These are phyloP conservation scores for Drosophila sturtevanti DNA, from an alignment of 1,140 invertebrate species.

Conservation along the genomic window DNA sequence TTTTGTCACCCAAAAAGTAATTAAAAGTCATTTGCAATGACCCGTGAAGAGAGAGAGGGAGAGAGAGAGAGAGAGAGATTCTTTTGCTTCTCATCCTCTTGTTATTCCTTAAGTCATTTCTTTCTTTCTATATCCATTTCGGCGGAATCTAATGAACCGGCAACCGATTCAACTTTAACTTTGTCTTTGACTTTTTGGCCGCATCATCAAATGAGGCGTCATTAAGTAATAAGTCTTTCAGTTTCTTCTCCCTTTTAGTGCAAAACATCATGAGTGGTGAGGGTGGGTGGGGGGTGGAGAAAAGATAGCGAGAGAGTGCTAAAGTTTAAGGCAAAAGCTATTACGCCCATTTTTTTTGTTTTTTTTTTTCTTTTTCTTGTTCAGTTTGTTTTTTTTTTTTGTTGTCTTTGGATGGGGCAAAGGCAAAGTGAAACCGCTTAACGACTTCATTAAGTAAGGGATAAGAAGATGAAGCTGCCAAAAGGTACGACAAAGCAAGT, in stretches of 20 bases:
- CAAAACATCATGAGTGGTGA: slow-evolving; percentile 5
- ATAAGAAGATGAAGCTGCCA: not conserved
- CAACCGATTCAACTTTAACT: slow-evolving; percentile 33
- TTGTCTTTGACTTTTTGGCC: slow-evolving; percentile 33
- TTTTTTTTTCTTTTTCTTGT: not conserved
- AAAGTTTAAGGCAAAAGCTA: slow-evolving; percentile 65
- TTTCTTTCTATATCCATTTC: slow-evolving; percentile 25
- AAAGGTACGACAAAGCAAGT: not conserved
- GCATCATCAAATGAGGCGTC: slow-evolving; percentile 67
- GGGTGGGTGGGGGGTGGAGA: slow-evolving; percentile 15
- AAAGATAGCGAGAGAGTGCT: slow-evolving; percentile 9
- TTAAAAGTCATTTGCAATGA: slow-evolving; percentile 66
- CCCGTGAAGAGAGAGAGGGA: slow-evolving; percentile 38
- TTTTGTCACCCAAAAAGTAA: slow-evolving; percentile 40
- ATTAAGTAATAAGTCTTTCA: slow-evolving; percentile 76
- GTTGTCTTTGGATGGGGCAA: not conserved
- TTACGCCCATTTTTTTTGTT: slow-evolving; percentile 24
- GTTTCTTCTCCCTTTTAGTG: slow-evolving; percentile 12
- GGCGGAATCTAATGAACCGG: slow-evolving; percentile 67
- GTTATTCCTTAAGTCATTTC: slow-evolving; percentile 19
- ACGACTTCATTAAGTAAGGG: slow-evolving; percentile 66
- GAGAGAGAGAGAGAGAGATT: no score
- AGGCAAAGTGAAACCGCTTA: slow-evolving; percentile 47
- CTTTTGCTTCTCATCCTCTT: not conserved
- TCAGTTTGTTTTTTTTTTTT: not conserved